Evolutionary conservation across 2,888 invertebrate genomes (phyloP), one percentile per base, ranked within the genome.

Genomic region (Cantharis flavilabris): DNA sequence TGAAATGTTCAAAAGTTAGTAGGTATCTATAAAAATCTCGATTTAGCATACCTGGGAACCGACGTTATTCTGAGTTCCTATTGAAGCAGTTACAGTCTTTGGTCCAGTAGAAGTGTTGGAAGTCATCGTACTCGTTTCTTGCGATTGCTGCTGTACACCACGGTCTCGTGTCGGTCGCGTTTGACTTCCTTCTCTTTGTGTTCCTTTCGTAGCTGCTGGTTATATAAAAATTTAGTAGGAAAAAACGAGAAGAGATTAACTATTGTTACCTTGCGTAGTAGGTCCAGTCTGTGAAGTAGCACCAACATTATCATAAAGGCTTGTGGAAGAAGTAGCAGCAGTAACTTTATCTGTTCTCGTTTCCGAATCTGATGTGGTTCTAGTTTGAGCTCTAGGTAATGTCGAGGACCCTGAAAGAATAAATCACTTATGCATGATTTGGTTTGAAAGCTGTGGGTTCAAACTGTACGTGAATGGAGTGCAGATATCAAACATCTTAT

Each of bases 241-340:
- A 5, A 4, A 10, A 13, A n/a, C n/a, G 33, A 33, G 7, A 49
- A 49, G 1, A 2, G n/a, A 49, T n/a, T 49, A 5, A n/a, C 5
- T n/a, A 5, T 81, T 16, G 1, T 16, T 85, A 88, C 87, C 87
- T 86, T 88, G 88, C 81, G 86, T 84, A 78, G 85, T 81, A 26
- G 26, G 65, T 81, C 83, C 85, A 83, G 86, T 86, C 83, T 88
- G 88, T 77, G 86, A 85, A 81, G 87, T 86, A 82, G 87, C 87
- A 83, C 87, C 87, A 83, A 96, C 96, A 87, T 96, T 96, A 89
- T 96, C 96, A 86, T 96, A 96, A 70, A 97, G 92, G 73, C 96
- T 96, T 62, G 95, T 95, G 83, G 95, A 95, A 80, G 96, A 96
- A n/a, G 96, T 95, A 72, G 96, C 96, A 28, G 95, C 93, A 70